phyloP scores from a whole-genome alignment of 2,113 vertebrate species.

The Hyaena hyaena region DNA sequence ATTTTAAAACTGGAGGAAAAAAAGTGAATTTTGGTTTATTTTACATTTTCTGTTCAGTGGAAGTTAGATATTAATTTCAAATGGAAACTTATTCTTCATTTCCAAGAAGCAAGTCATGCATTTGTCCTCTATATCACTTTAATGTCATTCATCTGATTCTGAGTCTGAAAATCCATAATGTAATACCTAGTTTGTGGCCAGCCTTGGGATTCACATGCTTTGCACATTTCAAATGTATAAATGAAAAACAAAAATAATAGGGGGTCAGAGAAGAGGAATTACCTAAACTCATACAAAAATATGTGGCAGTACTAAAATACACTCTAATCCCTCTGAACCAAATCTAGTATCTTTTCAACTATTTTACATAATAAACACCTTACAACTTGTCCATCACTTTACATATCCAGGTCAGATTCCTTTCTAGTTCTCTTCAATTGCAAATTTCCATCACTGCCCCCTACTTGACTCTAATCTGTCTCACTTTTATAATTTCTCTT shows the following conservation, averaged over 20 bases:
- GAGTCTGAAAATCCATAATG: background rate
- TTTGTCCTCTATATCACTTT: slow-evolving; percentile 5
- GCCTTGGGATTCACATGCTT: background rate
- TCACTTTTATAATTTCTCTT: background rate
- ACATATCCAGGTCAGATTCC: background rate
- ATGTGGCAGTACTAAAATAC: background rate
- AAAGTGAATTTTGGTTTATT: slow-evolving; percentile 29
- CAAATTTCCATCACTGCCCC: background rate
- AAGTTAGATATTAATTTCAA: slow-evolving; percentile 54
- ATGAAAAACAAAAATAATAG: background rate
- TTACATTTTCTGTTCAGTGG: slow-evolving; percentile 29
- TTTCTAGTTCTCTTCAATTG: background rate
- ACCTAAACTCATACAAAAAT: background rate
- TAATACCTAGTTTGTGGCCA: background rate
- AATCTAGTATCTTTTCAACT: background rate
- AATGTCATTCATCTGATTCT: slow-evolving; percentile 2
- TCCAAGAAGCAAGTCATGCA: background rate
- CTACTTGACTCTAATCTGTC: background rate
- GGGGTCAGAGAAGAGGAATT: background rate
- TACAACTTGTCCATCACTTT: background rate
- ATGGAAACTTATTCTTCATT: slow-evolving; percentile 7
- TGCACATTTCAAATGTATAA: slow-evolving; percentile 27
- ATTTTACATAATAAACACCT: background rate
- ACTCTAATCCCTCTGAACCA: background rate
- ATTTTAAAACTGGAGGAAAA: background rate